Evolutionary conservation across 2,888 invertebrate genomes (phyloP).

Genomic region (Callyntrura sp.): DNA sequence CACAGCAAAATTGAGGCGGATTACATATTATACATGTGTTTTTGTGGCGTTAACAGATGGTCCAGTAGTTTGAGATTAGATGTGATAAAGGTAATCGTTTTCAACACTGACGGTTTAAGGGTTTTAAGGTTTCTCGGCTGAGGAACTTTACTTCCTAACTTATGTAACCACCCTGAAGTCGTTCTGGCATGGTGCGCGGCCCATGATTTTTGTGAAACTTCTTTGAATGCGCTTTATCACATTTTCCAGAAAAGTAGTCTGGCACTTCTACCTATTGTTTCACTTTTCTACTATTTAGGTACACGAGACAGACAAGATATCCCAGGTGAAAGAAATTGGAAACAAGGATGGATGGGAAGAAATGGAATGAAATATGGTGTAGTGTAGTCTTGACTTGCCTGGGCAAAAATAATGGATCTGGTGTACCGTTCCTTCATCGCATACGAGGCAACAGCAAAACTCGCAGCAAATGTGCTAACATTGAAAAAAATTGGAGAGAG

Average conservation of each 20-base stretch:
- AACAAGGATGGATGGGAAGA: conserved; percentile 45
- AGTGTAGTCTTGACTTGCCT: not conserved
- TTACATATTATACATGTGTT: not conserved
- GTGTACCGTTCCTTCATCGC: not conserved
- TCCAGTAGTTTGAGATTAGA: not conserved
- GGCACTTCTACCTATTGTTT: conserved; percentile 39
- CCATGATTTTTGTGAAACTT: not conserved
- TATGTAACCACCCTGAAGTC: not conserved
- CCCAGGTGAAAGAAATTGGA: conserved; percentile 66
- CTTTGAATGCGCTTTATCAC: not conserved
- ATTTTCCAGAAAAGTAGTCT: conserved; percentile 1
- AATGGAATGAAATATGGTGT: conserved; percentile 59
- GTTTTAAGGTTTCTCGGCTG: not conserved
- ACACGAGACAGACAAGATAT: not conserved
- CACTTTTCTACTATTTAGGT: conserved; percentile 3
- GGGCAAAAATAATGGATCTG: conserved; percentile 28
- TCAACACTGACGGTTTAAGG: not conserved
- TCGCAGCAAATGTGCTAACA: not conserved
- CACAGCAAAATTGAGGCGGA: not conserved
- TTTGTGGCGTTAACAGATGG: not conserved
- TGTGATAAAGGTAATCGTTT: not conserved
- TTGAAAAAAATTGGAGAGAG: not conserved
- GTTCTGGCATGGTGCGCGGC: not conserved
- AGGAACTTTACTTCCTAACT: not conserved
- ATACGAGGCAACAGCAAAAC: not conserved